Percentiles rank a stretch among this genome's conserved stretches.
phyloP scores from a whole-genome alignment of 2,113 vertebrate species.

The Atractosteus spatula region DNA sequence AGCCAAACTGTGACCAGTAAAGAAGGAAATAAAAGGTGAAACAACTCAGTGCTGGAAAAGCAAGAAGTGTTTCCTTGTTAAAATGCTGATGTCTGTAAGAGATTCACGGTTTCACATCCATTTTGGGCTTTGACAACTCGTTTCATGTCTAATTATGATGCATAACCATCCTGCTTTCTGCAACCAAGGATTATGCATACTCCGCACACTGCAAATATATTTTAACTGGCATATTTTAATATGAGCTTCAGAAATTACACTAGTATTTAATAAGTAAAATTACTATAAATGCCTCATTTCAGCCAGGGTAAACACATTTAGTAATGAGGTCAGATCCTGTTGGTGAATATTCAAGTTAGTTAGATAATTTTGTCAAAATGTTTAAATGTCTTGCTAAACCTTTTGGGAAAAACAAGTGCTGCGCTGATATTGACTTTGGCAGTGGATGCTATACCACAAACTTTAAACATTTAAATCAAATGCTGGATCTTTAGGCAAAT shows the following conservation, averaged over 20 bases:
- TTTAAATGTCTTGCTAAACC: slow-evolving; percentile 86
- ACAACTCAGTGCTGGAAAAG: neutral
- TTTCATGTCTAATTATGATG: neutral
- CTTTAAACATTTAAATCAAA: slow-evolving; percentile 77
- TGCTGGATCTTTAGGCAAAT: slow-evolving; percentile 69
- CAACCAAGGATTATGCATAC: slow-evolving; percentile 25
- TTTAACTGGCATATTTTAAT: slow-evolving; percentile 66
- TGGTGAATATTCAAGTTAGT: slow-evolving; percentile 81
- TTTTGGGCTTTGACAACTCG: neutral
- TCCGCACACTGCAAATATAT: slow-evolving; percentile 39
- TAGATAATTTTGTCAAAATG: slow-evolving; percentile 96
- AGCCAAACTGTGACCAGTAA: too few relatives aligned
- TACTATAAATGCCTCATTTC: slow-evolving; percentile 65
- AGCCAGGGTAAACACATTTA: slow-evolving; percentile 93
- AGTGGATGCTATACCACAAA: slow-evolving; percentile 60
- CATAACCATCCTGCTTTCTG: neutral
- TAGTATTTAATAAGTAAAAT: slow-evolving; percentile 62
- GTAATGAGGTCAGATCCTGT: slow-evolving; percentile 92
- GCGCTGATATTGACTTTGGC: slow-evolving; percentile 88
- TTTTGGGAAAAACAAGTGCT: slow-evolving; percentile 81
- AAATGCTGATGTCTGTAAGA: slow-evolving; percentile 37
- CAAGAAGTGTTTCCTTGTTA: slow-evolving; percentile 15
- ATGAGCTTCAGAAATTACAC: slow-evolving; percentile 66
- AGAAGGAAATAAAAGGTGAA: too few relatives aligned
- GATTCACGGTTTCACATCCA: slow-evolving; percentile 10